phyloP scores from a whole-genome alignment of 1,140 invertebrate genomes.

The Gonioctena quinquepunctata region DNA sequence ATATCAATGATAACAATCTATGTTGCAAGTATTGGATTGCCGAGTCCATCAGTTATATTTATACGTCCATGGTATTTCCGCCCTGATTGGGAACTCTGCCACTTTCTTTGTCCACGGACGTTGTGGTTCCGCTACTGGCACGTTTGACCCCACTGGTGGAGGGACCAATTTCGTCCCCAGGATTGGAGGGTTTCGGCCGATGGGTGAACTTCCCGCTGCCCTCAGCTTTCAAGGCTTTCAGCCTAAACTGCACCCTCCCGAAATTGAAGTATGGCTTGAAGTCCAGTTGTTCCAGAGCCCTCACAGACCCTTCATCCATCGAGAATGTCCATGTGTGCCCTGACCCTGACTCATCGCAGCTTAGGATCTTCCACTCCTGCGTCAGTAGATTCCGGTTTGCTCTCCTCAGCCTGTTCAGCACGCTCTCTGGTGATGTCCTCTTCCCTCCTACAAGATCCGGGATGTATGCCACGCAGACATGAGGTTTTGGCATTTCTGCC shows the following conservation, averaged over 20 bases:
- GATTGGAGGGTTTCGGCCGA: too few relatives aligned
- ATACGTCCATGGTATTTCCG: too few relatives aligned
- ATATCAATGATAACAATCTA: too few relatives aligned
- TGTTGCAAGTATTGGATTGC: too few relatives aligned
- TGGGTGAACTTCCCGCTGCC: too few relatives aligned
- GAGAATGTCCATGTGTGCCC: neutral
- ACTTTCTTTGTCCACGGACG: too few relatives aligned
- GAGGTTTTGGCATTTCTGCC: neutral
- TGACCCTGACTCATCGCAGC: neutral
- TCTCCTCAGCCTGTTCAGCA: neutral
- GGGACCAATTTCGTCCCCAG: too few relatives aligned
- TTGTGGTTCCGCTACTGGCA: too few relatives aligned
- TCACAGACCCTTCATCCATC: neutral
- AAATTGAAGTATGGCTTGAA: neutral
- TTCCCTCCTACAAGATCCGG: neutral
- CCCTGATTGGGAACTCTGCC: neutral
- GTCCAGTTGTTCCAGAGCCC: neutral
- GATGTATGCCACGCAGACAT: neutral
- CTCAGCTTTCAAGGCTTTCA: too few relatives aligned
- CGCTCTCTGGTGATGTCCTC: neutral
- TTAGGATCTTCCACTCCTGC: neutral
- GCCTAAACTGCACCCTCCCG: too few relatives aligned
- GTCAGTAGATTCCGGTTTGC: neutral
- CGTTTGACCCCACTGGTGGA: too few relatives aligned
- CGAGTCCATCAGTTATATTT: too few relatives aligned